Base-by-base conservation (phyloP, 2,888 invertebrate genomes). In the Tinea semifulvella region DNA sequence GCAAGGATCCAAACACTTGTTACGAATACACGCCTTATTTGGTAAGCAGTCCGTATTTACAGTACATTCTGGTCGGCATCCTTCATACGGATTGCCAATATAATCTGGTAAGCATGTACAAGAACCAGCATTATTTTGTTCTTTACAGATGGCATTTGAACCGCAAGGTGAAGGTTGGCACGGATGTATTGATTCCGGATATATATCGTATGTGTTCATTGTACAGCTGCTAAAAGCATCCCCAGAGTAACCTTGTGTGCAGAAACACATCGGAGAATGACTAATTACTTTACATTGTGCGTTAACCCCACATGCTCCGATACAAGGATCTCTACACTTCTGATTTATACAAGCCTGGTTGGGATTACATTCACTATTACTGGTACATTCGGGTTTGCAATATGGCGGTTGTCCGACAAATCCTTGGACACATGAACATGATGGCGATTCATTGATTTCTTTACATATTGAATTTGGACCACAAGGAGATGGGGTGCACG, bases 21-120 rank as follows among this genome's bases (percentile, higher is more conserved):
- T 87, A 51, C 86, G 84, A 18, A 90, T 83, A 55, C 91, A 91
- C 19, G 89, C 88, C 57, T 77, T 85, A 55, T 86, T 86, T 10
- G 88, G 84, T 8, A 86, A 68, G 60, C 91, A 91, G 60, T 91
- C 91, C 0, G 87, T 85, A 62, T 89, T 89, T 0, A 89, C 64
- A 1, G 84, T 80, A 65, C 91, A 91, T 74, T 91, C 90, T 3
- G 90, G 90, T 46, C 90, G 82, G 61, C 91, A 91, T 22, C 88
- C 88, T 70, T 89, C 88, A 53, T 91, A 90, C 16, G 92, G 91
- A 65, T 92, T 89, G 52, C 92, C 92, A 50, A 87, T 84, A 57
- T 88, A 90, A 48, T 88, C 88, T 3, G 86, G 81, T 20, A 88
- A 60, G 62, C 92, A 92, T 52, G 83, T 83, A 60, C 92, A 92